A percentile compares a stretch with the other conserved stretches of the same genome.
phyloP scores from a whole-genome alignment of 1,140 invertebrate genomes.

The Hycleus cichorii region DNA sequence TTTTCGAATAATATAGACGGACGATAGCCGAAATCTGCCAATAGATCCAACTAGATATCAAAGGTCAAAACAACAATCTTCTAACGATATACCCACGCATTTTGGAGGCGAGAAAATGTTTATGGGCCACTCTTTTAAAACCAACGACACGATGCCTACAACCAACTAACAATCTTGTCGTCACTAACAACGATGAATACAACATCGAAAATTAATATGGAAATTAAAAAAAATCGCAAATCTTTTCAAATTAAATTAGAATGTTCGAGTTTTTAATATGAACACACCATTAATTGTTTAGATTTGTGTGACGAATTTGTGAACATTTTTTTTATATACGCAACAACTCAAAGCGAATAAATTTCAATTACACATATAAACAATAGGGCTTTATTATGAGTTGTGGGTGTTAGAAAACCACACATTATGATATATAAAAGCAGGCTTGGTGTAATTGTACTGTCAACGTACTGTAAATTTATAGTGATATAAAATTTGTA shows the following conservation, averaged over 20 bases:
- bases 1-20: not conserved
- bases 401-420: conserved; percentile 2
- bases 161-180: too few species aligned
- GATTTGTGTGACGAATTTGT: too few species aligned
- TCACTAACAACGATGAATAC: too few species aligned
- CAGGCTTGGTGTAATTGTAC: conserved; percentile 14
- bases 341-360: not conserved
- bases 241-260: too few species aligned
- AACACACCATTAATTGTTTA: too few species aligned
- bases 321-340: too few species aligned
- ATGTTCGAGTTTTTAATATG: too few species aligned
- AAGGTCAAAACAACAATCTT: too few species aligned
- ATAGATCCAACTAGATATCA: not conserved
- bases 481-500: conserved; percentile 17
- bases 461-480: conserved; percentile 16
- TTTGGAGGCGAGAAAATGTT: not conserved
- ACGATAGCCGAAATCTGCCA: not conserved
- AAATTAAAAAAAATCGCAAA: too few species aligned
- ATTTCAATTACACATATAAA: conserved; percentile 9
- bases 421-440: conserved; percentile 7
- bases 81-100: too few species aligned
- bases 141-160: too few species aligned
- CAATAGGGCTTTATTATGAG: conserved; percentile 3
- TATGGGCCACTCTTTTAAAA: not conserved
- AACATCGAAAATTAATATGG: too few species aligned